Evolutionary conservation across 2,113 vertebrate genomes (phyloP), one percentile per base, ranked within the genome.

Genomic region (Ornithorhynchus anatinus): DNA sequence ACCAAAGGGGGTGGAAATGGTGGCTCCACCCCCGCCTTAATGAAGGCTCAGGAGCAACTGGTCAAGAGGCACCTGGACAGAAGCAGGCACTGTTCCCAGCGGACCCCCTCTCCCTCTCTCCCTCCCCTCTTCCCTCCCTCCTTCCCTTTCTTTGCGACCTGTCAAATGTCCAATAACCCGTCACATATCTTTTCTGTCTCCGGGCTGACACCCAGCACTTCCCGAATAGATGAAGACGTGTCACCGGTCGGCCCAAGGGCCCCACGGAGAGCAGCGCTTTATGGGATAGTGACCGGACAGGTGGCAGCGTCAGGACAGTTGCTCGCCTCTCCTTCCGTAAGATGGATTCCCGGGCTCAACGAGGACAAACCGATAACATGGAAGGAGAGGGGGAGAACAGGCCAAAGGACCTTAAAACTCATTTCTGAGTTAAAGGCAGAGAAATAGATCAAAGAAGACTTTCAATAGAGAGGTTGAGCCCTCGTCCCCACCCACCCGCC

Each of bases 361-460:
- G 58, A 84, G 67, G 66, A 72, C 78, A 87, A 71, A 25, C 22
- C 52, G 59, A 47, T 29, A 67, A 72, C 23, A 45, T 12, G 19
- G 40, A 22, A 0, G 1, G 73, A 43, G 80, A 51, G 12, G 20
- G 45, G 35, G 59, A 15, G 86, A 82, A 1, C 0, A 1, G 44
- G n/a, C 36, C 32, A 10, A n/a, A 65, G 72, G 75, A 82, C 54
- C 9, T 25, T 19, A 11, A 65, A 57, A 22, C 61, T 60, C 66
- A 25, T 64, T 79, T 74, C 52, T 36, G 43, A 70, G 27, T 0
- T 25, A 64, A 56, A 35, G 56, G 83, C n/a, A n/a, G n/a, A n/a
- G n/a, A n/a, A n/a, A n/a, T n/a, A n/a, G n/a, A n/a, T n/a, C n/a
- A 81, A 78, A 80, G 65, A 80, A 72, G 39, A 60, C 62, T 84